Evolutionary conservation across 1,140 invertebrate species (phyloP), one percentile per base, ranked within the genome.

Genomic region (Daktulosphaira vitifoliae): DNA sequence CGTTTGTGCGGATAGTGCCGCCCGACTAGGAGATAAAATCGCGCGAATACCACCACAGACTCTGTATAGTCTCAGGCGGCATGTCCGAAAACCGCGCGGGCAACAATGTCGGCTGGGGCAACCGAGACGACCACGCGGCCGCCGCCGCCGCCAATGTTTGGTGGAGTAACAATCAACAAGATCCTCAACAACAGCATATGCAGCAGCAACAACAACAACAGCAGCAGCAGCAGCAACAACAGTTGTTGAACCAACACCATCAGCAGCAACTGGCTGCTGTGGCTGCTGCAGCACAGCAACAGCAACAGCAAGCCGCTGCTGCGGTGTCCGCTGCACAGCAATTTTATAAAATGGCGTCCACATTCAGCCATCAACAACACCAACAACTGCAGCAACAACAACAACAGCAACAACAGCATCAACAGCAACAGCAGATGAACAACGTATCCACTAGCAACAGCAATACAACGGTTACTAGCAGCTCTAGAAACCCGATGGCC

Each of bases 271-370:
- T 79, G 73, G 76, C 80, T 74, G 79, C 69, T 39, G 48, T 79
- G 74, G 76, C 80, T 73, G 79, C 69, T n/a, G 48, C 66, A 22
- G 66, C 62, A 71, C 75, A 76, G 65, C 75, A 76, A 71, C 74
- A 76, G 70, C 75, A 76, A 70, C 73, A 75, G 72, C 71, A 74
- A 68, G 74, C 73, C 74, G 70, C 74, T 70, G 54, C 77, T 75
- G 71, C 76, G 76, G 72, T 76, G 75, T 68, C 77, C 78, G 70
- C 74, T 73, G 66, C 70, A 53, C 86, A 88, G 73, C 87, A 88
- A 74, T 78, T 88, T 68, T 89, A 89, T 77, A 89, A 89, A 80
- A 88, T 89, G 86, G 84, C 86, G 73, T 84, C 83, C 72, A 84
- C 56, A 86, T 87, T 78, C 83, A 86, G 69, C 86, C 84, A 73